Conservation (phyloP, 2,113 vertebrate genomes). For the Columba janthina region DNA sequence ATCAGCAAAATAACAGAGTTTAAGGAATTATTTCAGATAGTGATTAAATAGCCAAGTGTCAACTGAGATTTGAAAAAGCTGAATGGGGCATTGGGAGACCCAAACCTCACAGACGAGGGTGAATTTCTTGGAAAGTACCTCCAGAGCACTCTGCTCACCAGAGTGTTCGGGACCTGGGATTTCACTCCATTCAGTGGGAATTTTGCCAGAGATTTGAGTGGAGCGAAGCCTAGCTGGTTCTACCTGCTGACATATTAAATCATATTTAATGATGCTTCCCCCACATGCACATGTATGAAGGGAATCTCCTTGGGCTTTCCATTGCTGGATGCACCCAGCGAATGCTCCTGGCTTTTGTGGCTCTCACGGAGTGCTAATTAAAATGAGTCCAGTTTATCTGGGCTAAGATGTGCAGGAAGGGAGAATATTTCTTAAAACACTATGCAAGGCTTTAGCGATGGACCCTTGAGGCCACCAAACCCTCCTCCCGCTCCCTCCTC, state of each 20-base stretch:
- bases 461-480: neutral
- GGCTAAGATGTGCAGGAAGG: neutral
- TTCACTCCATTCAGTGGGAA: neutral
- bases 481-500: neutral
- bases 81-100: neutral
- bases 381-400: neutral
- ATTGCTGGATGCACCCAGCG: too few species aligned
- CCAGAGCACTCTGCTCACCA: rapidly evolving
- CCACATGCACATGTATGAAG: rapidly evolving
- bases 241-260: neutral
- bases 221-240: neutral
- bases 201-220: neutral
- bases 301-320: neutral
- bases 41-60: neutral
- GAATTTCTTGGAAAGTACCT: neutral
- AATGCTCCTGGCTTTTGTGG: neutral
- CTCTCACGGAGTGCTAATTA: neutral
- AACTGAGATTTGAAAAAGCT: neutral
- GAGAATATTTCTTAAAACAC: neutral
- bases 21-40: neutral
- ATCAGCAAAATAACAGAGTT: neutral
- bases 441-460: rapidly evolving
- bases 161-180: neutral
- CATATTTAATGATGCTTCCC: neutral
- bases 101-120: neutral